Percentiles rank a stretch among this genome's conserved stretches.
phyloP scores from a whole-genome alignment of 2,888 invertebrate species.

The Drosophila mayaguana region DNA sequence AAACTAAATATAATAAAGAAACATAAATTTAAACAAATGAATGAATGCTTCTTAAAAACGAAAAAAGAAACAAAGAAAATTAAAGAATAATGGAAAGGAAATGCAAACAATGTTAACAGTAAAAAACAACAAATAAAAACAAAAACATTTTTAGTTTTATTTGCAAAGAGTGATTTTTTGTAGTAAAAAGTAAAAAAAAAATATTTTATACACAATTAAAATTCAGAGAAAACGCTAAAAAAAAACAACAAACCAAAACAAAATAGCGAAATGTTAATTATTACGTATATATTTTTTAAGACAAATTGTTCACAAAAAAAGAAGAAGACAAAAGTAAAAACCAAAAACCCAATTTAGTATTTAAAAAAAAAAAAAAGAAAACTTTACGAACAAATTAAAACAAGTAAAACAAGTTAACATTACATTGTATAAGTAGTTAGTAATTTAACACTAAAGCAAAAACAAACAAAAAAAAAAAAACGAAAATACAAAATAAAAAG shows the following conservation, averaged over 20 bases:
- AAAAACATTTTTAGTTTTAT: constrained; percentile 74
- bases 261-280: constrained; percentile 78
- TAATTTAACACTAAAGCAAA: constrained; percentile 78
- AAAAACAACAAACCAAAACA: constrained; percentile 26
- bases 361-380: constrained; percentile 43
- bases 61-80: neutral
- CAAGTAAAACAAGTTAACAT: constrained; percentile 85
- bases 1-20: neutral
- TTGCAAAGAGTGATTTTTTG: constrained; percentile 82
- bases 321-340: constrained; percentile 12
- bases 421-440: constrained; percentile 85
- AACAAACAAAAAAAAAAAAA: neutral
- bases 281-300: constrained; percentile 82
- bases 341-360: constrained; percentile 44
- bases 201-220: constrained; percentile 73
- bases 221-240: constrained; percentile 29
- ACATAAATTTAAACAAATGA: neutral
- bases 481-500: neutral
- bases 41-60: constrained; percentile 5
- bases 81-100: neutral
- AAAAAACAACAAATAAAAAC: constrained; percentile 51
- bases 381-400: constrained; percentile 83
- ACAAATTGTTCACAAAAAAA: constrained; percentile 75
- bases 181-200: constrained; percentile 63
- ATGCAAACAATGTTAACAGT: constrained; percentile 20